Conservation (phyloP, 2,888 invertebrate genomes). For the Macrophya annulata region DNA sequence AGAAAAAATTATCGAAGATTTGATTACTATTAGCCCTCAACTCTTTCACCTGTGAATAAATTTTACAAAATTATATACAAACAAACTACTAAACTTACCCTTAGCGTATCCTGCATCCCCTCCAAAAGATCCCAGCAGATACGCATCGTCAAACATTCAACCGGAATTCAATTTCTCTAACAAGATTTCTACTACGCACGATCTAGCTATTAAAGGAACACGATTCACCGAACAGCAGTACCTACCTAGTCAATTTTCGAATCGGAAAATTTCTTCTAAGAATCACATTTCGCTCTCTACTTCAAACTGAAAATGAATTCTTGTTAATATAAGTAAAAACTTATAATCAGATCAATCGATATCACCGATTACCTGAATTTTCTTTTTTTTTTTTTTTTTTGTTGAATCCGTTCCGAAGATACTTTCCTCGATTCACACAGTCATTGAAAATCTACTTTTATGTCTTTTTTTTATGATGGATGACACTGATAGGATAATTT, state of each 20-base stretch:
- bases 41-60: background rate
- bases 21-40: background rate
- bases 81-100: background rate
- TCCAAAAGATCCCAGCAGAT: background rate
- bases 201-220: background rate
- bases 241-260: background rate
- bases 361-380: no score
- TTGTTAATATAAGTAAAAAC: background rate
- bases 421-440: no score
- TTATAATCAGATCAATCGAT: background rate
- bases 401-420: no score
- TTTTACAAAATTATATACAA: background rate
- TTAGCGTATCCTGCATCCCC: background rate
- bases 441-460: background rate
- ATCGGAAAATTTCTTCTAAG: background rate
- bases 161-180: constrained; percentile 2
- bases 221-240: background rate
- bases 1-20: background rate
- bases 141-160: constrained; percentile 13
- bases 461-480: background rate
- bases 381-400: no score
- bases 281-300: no score
- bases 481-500: background rate
- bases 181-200: background rate
- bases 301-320: no score